Evolutionary conservation across 2,888 invertebrate genomes (phyloP).

Genomic region (Dasypogon diadema): DNA sequence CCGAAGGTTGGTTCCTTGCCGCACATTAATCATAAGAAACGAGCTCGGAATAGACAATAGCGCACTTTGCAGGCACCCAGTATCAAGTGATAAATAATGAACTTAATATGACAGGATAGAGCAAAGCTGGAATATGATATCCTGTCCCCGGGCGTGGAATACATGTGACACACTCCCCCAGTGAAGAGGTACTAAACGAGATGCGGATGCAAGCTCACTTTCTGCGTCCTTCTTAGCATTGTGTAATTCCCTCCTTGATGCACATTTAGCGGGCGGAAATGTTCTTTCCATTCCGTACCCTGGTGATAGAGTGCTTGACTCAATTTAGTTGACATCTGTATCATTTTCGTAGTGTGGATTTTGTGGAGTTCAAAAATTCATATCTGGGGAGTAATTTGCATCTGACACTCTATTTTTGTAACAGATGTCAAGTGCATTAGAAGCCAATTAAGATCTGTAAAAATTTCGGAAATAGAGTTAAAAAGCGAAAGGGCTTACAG

Average conservation of each 20-base stretch:
- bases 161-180: not conserved
- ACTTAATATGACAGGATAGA: conserved; percentile 48
- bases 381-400: no score
- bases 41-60: conserved; percentile 46
- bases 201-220: not conserved
- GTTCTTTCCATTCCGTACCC: not conserved
- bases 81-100: conserved; percentile 48
- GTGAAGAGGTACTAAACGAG: not conserved
- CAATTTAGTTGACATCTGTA: not conserved
- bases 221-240: not conserved
- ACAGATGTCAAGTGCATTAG: no score
- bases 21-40: conserved; percentile 47
- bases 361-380: no score
- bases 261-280: conserved; percentile 8
- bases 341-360: not conserved
- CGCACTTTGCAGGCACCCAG: conserved; percentile 34
- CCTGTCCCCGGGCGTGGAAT: not conserved
- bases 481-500: no score
- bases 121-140: conserved; percentile 40
- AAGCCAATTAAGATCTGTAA: no score
- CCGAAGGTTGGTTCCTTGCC: conserved; percentile 35
- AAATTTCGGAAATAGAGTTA: no score
- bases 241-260: not conserved
- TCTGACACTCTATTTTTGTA: no score
- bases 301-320: not conserved